These are phyloP conservation scores for Ceraclea dissimilis DNA, from an alignment of 2,888 invertebrate genomes.

Conservation along the genomic window DNA sequence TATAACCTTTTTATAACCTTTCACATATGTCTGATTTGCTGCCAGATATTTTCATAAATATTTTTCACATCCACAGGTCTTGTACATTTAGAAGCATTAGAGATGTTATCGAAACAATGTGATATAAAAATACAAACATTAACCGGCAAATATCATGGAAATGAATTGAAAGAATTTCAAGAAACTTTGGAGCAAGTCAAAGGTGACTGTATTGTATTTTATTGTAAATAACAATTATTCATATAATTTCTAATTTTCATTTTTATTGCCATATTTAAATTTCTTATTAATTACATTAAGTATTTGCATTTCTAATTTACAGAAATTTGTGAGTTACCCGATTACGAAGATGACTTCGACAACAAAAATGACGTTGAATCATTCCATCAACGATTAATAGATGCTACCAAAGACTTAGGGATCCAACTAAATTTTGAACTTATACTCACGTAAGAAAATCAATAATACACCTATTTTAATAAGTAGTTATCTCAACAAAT, in stretches of 20 bases:
- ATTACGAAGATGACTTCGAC: constrained; percentile 48
- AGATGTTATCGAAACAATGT: constrained; percentile 81
- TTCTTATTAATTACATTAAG: too few species aligned
- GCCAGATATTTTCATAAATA: too few species aligned
- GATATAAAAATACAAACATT: constrained; percentile 63
- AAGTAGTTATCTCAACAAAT: too few species aligned
- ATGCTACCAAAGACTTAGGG: constrained; percentile 57
- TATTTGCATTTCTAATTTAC: constrained; percentile 22
- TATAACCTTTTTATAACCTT: neutral
- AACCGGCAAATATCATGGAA: constrained; percentile 48
- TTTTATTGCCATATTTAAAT: too few species aligned
- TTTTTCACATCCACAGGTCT: constrained; percentile 45
- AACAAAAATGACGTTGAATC: constrained; percentile 35
- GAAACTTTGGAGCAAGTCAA: constrained; percentile 73
- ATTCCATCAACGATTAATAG: constrained; percentile 49
- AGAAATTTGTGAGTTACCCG: constrained; percentile 68
- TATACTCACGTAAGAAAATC: constrained; percentile 52
- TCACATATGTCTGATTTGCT: neutral
- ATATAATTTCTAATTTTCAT: too few species aligned
- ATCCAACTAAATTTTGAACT: constrained; percentile 56
- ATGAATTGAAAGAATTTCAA: constrained; percentile 58
- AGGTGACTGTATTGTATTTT: constrained; percentile 30
- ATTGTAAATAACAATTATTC: too few species aligned
- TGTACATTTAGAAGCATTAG: constrained; percentile 84
- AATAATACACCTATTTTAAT: too few species aligned